Evolutionary conservation across 2,113 vertebrate species (phyloP), one percentile per base, ranked within the genome.

Genomic region (Oncorhynchus keta): DNA sequence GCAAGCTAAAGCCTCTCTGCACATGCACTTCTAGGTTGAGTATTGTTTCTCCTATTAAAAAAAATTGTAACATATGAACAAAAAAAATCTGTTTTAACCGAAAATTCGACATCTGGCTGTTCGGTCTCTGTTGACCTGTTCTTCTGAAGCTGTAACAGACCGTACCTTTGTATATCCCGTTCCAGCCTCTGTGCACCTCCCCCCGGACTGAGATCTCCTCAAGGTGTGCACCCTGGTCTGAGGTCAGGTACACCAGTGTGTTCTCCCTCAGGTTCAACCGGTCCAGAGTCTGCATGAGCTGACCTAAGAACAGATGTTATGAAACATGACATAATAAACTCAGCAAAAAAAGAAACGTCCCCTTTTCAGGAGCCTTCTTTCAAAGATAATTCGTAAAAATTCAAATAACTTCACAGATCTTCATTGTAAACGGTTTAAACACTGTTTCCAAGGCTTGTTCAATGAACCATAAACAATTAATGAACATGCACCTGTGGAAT

Each of bases 211-310:
- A 74, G 3, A 95, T 89, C 74, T 97, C 97, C 77, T 97, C 97
- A 39, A 96, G 45, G 12, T 97, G 97, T 2, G 95, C 95, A 0
- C 97, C 97, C 49, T 97, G 96, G 81, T 98, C 97, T 1, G 97
- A 97, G 0, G 96, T 94, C 84, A 98, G 92, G 83, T 98, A 97
- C 1, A 97, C 87, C 68, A 98, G 84, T 0, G 95, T 96, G 68
- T 92, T 89, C 5, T 91, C 61, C 0, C 76, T 85, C 70, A 97
- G 89, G 1, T 80, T 48, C 12, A 93, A 76, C 48, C 90, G 82
- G 1, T 95, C 91, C 55, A 98, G 81, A 0, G 88, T 82, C 59
- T 92, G 32, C 78, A 97, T 68, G 79, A 97, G 74, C 79, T 95
- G 92, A 32, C 96, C 97, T 95, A 72, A 0, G 73, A 61, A 86